Percentiles rank a stretch among this genome's conserved stretches.
phyloP scores from a whole-genome alignment of 2,797 vertebrate species.

The Urosaurus nigricauda region DNA sequence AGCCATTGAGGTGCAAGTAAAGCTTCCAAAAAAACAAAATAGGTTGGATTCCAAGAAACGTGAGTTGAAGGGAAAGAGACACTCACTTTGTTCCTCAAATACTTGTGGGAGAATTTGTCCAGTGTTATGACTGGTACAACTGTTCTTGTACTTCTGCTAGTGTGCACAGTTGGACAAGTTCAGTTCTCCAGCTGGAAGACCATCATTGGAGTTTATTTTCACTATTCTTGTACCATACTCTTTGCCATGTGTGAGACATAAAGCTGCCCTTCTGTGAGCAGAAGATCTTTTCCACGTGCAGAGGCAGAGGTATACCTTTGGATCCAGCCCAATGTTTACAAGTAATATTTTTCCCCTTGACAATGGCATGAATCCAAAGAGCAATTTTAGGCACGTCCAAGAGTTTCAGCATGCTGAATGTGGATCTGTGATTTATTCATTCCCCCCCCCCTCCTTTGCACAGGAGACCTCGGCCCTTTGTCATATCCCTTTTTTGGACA shows the following conservation, averaged over 20 bases:
- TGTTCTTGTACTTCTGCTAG: background rate
- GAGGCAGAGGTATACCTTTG: background rate
- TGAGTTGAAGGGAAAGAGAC: background rate
- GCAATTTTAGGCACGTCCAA: background rate
- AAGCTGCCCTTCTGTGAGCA: background rate
- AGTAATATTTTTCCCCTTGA: background rate
- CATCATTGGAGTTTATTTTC: background rate
- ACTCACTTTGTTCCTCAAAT: background rate
- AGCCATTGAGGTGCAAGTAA: background rate
- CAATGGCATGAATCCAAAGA: background rate
- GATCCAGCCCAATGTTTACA: background rate
- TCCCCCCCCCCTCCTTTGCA: too few species aligned
- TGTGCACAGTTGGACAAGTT: background rate
- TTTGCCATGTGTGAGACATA: background rate
- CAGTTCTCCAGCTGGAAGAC: background rate
- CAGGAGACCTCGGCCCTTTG: background rate
- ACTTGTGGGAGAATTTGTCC: background rate
- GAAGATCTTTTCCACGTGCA: background rate
- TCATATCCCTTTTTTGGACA: background rate
- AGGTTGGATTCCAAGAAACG: background rate
- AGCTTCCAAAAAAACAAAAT: constrained; percentile 50
- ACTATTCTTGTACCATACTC: background rate
- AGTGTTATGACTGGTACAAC: background rate
- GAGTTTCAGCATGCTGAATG: background rate
- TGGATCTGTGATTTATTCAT: background rate